Conservation (phyloP, 2,797 vertebrate species). For the Aplochiton taeniatus region DNA sequence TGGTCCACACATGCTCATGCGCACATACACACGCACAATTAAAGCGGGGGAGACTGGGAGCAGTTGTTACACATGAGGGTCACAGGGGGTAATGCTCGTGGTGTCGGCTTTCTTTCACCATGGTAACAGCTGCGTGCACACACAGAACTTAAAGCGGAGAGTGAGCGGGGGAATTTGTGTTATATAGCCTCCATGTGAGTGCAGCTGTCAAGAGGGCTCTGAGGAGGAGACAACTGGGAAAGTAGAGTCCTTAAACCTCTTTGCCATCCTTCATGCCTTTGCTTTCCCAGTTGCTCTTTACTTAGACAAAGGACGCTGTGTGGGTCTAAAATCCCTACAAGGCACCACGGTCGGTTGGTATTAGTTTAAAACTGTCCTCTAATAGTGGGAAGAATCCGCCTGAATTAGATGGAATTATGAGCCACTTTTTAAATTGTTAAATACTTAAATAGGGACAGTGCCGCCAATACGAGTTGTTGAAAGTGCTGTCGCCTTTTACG, state of each 20-base stretch:
- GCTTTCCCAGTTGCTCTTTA: conserved; percentile 3
- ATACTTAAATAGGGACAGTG: no score
- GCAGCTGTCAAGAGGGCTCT: conserved; percentile 65
- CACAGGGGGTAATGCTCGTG: conserved; percentile 39
- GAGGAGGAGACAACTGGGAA: conserved; percentile 26
- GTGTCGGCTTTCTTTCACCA: conserved; percentile 68
- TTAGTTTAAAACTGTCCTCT: no score
- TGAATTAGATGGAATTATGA: no score
- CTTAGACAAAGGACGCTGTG: conserved; percentile 13
- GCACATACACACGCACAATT: conserved; percentile 3
- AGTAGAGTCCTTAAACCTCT: conserved; percentile 20
- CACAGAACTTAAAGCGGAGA: conserved; percentile 28
- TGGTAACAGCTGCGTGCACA: conserved; percentile 73
- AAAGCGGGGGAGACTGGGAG: conserved; percentile 31
- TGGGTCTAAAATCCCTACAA: conserved; percentile 10
- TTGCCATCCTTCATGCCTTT: conserved; percentile 12
- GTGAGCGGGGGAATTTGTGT: conserved; percentile 17
- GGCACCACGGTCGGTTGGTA: background rate
- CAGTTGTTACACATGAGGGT: conserved; percentile 49
- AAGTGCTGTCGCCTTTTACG: no score
- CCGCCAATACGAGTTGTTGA: no score
- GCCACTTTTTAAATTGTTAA: no score
- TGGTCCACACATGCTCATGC: conserved; percentile 6
- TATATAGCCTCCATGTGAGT: conserved; percentile 7
- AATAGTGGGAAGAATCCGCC: no score